These are phyloP conservation scores for Sitobion miscanthi DNA, from an alignment of 1,140 invertebrate genomes.

Conservation along the genomic window DNA sequence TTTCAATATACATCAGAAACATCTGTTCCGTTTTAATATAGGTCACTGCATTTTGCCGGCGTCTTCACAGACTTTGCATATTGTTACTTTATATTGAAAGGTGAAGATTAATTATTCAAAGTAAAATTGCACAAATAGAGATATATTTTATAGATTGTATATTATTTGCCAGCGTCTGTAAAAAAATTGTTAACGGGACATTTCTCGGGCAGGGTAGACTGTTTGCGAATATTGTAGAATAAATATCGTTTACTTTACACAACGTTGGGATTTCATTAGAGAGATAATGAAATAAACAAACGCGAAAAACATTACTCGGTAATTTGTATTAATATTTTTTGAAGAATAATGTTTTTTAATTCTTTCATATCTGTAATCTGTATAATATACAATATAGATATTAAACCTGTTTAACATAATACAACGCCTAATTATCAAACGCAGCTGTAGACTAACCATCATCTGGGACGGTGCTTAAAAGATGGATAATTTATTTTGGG, in stretches of 20 bases:
- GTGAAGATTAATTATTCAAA: neutral
- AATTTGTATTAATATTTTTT: neutral
- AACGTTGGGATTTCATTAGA: neutral
- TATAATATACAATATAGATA: neutral
- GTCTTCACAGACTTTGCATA: neutral
- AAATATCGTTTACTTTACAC: neutral
- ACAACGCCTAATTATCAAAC: neutral
- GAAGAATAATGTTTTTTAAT: neutral
- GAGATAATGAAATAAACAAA: neutral
- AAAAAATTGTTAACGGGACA: neutral
- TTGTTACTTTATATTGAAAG: neutral
- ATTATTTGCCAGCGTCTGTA: neutral
- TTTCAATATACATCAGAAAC: neutral
- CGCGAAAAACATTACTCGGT: neutral
- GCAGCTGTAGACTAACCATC: neutral
- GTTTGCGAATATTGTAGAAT: neutral
- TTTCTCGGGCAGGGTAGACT: neutral
- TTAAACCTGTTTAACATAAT: neutral
- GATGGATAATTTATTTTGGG: neutral
- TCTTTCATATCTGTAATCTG: neutral
- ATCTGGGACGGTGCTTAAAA: neutral
- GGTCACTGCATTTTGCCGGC: neutral
- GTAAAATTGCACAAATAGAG: neutral
- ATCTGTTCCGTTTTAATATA: slow-evolving; percentile 9
- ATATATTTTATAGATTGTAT: neutral